Evolutionary conservation across 2,888 invertebrate species (phyloP).

Genomic region (Choristoneura rosaceana): DNA sequence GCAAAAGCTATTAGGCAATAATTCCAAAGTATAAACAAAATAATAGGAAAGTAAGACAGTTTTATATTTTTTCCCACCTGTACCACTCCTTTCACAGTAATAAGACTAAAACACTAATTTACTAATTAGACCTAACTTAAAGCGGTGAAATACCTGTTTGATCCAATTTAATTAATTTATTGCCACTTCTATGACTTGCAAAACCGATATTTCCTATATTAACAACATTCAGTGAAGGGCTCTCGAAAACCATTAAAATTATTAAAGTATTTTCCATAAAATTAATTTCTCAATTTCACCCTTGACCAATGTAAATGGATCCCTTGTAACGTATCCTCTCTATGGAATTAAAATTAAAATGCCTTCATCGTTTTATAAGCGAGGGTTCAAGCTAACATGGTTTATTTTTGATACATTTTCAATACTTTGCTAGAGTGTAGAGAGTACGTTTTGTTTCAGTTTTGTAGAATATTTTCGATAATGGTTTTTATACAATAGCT

Average conservation of each 20-base stretch:
- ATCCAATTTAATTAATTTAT: background rate
- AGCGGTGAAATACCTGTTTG: too few relatives aligned
- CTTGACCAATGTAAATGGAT: background rate
- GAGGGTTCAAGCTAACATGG: background rate
- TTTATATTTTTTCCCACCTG: too few relatives aligned
- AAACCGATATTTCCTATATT: background rate
- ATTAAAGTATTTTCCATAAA: slow-evolving; percentile 19
- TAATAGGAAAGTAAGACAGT: too few relatives aligned
- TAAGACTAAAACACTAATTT: too few relatives aligned
- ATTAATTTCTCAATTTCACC: slow-evolving; percentile 9
- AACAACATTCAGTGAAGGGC: background rate
- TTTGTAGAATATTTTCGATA: background rate
- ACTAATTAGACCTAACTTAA: too few relatives aligned
- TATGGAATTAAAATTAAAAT: background rate
- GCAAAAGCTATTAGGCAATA: too few relatives aligned
- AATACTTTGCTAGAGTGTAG: background rate
- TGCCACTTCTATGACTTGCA: background rate
- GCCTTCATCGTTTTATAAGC: background rate
- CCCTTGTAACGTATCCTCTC: slow-evolving; percentile 4
- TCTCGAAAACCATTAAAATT: slow-evolving; percentile 13
- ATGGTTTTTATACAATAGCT: background rate
- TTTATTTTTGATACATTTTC: slow-evolving; percentile 7
- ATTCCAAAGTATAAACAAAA: too few relatives aligned
- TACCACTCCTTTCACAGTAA: too few relatives aligned
- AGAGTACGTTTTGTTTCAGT: background rate